Evolutionary conservation across 2,113 vertebrate species (phyloP).

Genomic region (Melanostigma gelatinosum): DNA sequence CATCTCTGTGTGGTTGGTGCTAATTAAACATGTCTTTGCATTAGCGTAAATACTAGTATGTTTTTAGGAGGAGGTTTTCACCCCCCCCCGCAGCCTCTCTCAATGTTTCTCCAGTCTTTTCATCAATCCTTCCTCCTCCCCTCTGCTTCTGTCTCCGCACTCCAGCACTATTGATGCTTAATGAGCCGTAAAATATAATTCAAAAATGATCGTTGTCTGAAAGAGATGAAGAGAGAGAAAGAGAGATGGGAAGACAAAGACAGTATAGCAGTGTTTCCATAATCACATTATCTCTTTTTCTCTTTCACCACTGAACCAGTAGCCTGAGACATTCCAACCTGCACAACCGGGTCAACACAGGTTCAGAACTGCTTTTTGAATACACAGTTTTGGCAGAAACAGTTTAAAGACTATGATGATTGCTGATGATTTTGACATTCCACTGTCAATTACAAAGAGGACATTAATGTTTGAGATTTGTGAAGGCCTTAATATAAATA

Average conservation of each 20-base stretch:
- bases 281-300: conserved; percentile 19
- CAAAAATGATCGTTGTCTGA: conserved; percentile 92
- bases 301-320: background rate
- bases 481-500: background rate
- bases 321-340: background rate
- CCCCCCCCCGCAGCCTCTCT: conserved; percentile 31
- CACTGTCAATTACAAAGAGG: background rate
- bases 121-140: conserved; percentile 56
- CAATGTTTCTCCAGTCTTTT: conserved; percentile 22
- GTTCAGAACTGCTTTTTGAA: background rate
- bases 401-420: background rate
- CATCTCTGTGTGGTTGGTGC: conserved; percentile 36
- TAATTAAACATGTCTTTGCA: conserved; percentile 66
- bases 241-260: conserved; percentile 83
- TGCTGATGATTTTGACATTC: background rate
- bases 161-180: conserved; percentile 83
- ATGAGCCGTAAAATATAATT: conserved; percentile 99
- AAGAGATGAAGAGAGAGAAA: conserved; percentile 86
- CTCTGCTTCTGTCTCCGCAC: conserved; percentile 63
- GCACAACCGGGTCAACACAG: background rate
- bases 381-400: background rate
- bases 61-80: conserved; percentile 31
- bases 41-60: conserved; percentile 33
- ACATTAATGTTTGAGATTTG: background rate
- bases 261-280: conserved; percentile 64